phyloP scores from a whole-genome alignment of 2,113 vertebrate genomes.

The Todiramphus saurophagus region DNA sequence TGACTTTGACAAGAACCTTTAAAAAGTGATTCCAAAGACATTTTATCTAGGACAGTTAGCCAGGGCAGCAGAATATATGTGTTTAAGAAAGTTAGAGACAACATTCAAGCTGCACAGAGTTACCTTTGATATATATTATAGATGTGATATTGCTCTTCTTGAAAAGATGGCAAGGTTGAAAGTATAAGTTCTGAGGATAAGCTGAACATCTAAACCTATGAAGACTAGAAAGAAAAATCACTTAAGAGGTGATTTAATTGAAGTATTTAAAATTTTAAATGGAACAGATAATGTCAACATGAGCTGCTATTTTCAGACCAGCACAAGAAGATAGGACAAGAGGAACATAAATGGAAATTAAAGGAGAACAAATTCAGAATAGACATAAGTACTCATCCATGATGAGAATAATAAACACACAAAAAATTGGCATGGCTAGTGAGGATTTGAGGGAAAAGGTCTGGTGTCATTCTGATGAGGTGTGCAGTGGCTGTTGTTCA shows the following conservation, averaged over 20 bases:
- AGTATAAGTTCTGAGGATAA: slow-evolving; percentile 47
- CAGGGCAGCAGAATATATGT: not conserved
- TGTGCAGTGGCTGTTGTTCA: not conserved
- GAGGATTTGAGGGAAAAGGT: slow-evolving; percentile 28
- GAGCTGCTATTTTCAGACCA: slow-evolving; percentile 57
- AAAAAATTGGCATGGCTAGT: slow-evolving; percentile 19
- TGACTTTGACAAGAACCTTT: slow-evolving; percentile 52
- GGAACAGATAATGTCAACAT: slow-evolving; percentile 65
- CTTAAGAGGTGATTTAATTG: slow-evolving; percentile 65
- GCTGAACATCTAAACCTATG: slow-evolving; percentile 43
- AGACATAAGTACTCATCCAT: slow-evolving; percentile 45
- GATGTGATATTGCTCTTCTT: slow-evolving; percentile 43
- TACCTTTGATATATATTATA: slow-evolving; percentile 45
- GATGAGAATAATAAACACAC: slow-evolving; percentile 58
- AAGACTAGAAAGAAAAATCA: slow-evolving; percentile 54
- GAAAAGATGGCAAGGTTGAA: slow-evolving; percentile 69
- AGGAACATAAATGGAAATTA: slow-evolving; percentile 64
- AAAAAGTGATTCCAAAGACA: slow-evolving; percentile 58
- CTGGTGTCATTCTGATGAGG: not conserved
- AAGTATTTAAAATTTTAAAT: slow-evolving; percentile 71
- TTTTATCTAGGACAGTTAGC: not conserved
- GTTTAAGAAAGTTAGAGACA: slow-evolving; percentile 10
- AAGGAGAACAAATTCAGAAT: slow-evolving; percentile 68
- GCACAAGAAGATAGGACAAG: slow-evolving; percentile 55
- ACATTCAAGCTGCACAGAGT: slow-evolving; percentile 1